phyloP scores from a whole-genome alignment of 2,797 vertebrate species.

The Spatula clypeata region DNA sequence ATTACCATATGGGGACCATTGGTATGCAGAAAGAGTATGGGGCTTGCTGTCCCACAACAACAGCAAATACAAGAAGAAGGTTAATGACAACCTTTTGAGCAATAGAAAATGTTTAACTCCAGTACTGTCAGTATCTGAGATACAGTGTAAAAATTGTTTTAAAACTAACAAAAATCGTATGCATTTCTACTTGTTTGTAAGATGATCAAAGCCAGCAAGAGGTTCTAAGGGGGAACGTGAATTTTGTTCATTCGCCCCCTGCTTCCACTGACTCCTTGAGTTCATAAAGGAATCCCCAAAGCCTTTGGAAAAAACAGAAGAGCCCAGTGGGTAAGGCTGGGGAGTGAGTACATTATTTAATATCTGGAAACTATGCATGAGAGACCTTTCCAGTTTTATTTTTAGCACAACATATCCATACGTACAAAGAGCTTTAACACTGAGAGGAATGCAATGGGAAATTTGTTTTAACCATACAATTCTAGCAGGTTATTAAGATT shows the following conservation, averaged over 20 bases:
- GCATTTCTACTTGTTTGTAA: not conserved
- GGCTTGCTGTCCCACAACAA: not conserved
- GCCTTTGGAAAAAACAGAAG: not conserved
- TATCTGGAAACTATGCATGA: conserved; percentile 7
- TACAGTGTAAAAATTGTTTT: not conserved
- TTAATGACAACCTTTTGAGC: conserved; percentile 11
- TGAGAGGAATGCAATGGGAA: conserved; percentile 32
- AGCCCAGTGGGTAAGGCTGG: not conserved
- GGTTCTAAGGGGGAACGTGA: not conserved
- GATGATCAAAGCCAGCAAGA: not conserved
- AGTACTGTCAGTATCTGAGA: not conserved
- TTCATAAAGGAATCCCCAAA: not conserved
- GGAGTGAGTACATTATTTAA: conserved; percentile 16
- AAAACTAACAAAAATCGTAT: not conserved
- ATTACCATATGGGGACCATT: not conserved
- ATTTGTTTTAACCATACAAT: conserved; percentile 55
- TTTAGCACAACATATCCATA: conserved; percentile 28
- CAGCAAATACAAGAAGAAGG: not conserved
- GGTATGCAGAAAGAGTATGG: not conserved
- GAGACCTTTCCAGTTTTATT: conserved; percentile 58
- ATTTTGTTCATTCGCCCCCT: not conserved
- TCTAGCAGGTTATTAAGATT: conserved; percentile 51
- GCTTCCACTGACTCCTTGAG: not conserved
- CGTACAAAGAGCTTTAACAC: conserved; percentile 40
- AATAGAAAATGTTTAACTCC: not conserved